Base-by-base conservation (phyloP, 1,140 invertebrate species). In the Pararge aegeria region DNA sequence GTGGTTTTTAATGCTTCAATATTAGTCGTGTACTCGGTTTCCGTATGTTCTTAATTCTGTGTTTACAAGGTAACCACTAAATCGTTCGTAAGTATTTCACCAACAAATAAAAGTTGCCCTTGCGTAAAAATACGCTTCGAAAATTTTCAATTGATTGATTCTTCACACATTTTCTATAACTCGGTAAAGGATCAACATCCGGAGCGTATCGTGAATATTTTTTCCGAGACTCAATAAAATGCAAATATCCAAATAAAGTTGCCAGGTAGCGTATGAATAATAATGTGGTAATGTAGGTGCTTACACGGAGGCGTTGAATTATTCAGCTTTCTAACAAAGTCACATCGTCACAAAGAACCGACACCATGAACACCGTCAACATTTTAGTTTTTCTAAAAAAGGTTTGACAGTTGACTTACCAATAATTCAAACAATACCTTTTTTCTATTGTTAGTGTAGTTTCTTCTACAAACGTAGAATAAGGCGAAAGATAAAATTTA, bases 171-270 rank as follows among this genome's bases (percentile, higher is more conserved):
- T 12, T 12, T 42, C 38, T 42, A 18, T 42, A 42, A 40, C 1
- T 40, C 1, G 38, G 38, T 0, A 18, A 16, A 15, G 38, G 10
- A 16, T 15, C n/a, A 42, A 42, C 38, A 42, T 42, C 38, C 38
- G 16, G 5, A 15, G 15, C 13, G 38, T 42, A 42, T 42, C 13
- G 13, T 2, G 4, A 42, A 42, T 42, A 42, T 42, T 42, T 42
- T 42, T 42, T 18, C 38, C 30, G 30, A 42, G 13, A 15, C 38
- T 42, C 38, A 42, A 42, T 42, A 42, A 42, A 42, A 42, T 42
- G 38, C 38, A 42, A 42, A 42, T 42, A 42, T 2, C 38, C 38
- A 42, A 42, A 42, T 42, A 42, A 42, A 42, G 38, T 42, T 42
- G 15, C 38, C 38, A 42, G 38, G 38, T 42, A 42, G 16, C 38